These are phyloP conservation scores for Agrypnia vestita DNA, from an alignment of 1,140 invertebrate genomes.

Conservation along the genomic window DNA sequence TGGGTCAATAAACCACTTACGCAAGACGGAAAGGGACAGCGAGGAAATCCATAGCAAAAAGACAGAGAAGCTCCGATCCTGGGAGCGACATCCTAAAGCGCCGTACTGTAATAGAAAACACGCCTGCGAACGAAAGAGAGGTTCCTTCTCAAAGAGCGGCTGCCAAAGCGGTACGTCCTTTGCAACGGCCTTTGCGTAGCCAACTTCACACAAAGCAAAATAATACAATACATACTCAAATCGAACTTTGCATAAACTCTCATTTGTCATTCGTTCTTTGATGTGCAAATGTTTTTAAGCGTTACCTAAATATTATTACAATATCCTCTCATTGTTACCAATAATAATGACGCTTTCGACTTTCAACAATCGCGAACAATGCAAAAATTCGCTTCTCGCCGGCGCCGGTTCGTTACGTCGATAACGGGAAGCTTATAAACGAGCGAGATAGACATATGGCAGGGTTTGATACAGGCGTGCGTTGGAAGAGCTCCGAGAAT, in stretches of 20 bases:
- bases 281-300: no score
- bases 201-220: background rate
- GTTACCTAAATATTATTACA: no score
- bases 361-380: slow-evolving; percentile 5
- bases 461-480: background rate
- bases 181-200: slow-evolving; percentile 1
- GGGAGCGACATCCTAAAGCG: slow-evolving; percentile 25
- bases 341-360: background rate
- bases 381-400: background rate
- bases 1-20: slow-evolving; percentile 43
- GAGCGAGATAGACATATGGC: slow-evolving; percentile 22
- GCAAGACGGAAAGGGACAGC: slow-evolving; percentile 34
- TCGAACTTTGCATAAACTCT: no score
- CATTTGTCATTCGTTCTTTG: no score
- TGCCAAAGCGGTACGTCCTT: slow-evolving; percentile 22
- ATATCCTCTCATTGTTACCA: background rate
- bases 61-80: slow-evolving; percentile 41
- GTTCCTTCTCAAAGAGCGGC: slow-evolving; percentile 23
- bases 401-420: slow-evolving; percentile 5
- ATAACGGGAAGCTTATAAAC: slow-evolving; percentile 22
- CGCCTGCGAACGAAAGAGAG: slow-evolving; percentile 41
- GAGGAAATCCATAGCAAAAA: slow-evolving; percentile 13
- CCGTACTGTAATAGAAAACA: background rate
- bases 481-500: slow-evolving; percentile 27
- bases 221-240: background rate